These are phyloP conservation scores for Aporophyla nigra DNA, from an alignment of 2,888 invertebrate genomes.

Conservation along the genomic window DNA sequence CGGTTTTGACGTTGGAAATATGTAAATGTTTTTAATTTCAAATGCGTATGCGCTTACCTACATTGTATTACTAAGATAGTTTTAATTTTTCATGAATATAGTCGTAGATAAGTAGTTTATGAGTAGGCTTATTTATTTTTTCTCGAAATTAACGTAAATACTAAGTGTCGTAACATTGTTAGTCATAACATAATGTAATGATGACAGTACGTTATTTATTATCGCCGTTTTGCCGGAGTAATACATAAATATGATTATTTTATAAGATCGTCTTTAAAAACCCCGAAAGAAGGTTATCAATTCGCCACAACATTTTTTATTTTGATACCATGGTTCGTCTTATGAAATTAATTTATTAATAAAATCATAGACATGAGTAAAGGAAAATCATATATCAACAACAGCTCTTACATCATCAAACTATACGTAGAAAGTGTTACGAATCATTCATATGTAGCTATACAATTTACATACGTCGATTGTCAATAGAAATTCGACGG, in stretches of 20 bases:
- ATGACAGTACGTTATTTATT: neutral
- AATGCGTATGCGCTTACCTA: neutral
- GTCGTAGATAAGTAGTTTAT: neutral
- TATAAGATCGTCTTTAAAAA: neutral
- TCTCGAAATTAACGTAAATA: constrained; percentile 2
- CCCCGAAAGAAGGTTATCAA: constrained; percentile 25
- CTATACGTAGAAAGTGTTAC: constrained; percentile 58
- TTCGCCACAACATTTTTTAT: constrained; percentile 1
- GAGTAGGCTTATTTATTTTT: neutral
- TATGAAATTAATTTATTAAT: neutral
- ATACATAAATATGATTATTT: neutral
- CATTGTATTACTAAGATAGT: neutral
- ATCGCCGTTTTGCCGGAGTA: neutral
- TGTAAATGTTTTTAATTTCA: constrained; percentile 40
- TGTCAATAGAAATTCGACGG: constrained; percentile 66
- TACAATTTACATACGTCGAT: constrained; percentile 43
- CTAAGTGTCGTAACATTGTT: neutral
- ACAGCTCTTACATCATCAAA: constrained; percentile 49
- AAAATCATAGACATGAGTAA: constrained; percentile 23
- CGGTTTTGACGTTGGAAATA: constrained; percentile 16
- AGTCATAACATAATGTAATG: neutral
- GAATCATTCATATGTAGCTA: constrained; percentile 48
- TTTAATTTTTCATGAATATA: constrained; percentile 18
- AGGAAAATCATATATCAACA: constrained; percentile 50
- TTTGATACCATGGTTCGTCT: neutral